Evolutionary conservation across 2,797 vertebrate genomes (phyloP).

Genomic region (Acipenser ruthenus): DNA sequence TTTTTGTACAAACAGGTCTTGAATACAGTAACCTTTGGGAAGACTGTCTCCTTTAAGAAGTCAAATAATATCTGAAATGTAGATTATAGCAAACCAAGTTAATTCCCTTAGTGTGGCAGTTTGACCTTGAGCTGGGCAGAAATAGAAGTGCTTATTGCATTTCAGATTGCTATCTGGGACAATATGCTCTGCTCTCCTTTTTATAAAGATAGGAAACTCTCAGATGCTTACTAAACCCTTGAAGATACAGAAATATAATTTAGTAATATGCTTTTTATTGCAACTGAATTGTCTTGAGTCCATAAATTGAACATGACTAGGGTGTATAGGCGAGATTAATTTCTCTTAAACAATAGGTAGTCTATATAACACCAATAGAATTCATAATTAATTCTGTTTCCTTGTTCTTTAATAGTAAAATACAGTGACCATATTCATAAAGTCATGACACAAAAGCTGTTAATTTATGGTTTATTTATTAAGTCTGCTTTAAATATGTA

Average conservation of each 20-base stretch:
- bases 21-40: no score
- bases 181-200: constrained; percentile 14
- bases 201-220: constrained; percentile 24
- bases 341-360: no score
- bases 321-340: no score
- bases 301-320: background rate
- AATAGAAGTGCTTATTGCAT: constrained; percentile 14
- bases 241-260: constrained; percentile 24
- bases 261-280: constrained; percentile 20
- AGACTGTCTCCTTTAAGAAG: no score
- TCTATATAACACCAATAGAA: no score
- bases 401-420: no score
- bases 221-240: constrained; percentile 17
- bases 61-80: background rate
- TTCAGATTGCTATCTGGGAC: constrained; percentile 22
- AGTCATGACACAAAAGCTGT: no score
- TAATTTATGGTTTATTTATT: no score
- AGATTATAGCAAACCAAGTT: constrained; percentile 3
- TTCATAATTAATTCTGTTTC: no score
- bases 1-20: no score
- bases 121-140: constrained; percentile 16
- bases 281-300: constrained; percentile 1
- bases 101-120: constrained; percentile 7
- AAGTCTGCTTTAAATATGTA: no score
- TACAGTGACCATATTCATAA: no score